Percentiles rank a stretch among this genome's conserved stretches.
These are phyloP conservation scores for Smittia aterrima DNA, from an alignment of 2,888 invertebrate species.

Conservation along the genomic window DNA sequence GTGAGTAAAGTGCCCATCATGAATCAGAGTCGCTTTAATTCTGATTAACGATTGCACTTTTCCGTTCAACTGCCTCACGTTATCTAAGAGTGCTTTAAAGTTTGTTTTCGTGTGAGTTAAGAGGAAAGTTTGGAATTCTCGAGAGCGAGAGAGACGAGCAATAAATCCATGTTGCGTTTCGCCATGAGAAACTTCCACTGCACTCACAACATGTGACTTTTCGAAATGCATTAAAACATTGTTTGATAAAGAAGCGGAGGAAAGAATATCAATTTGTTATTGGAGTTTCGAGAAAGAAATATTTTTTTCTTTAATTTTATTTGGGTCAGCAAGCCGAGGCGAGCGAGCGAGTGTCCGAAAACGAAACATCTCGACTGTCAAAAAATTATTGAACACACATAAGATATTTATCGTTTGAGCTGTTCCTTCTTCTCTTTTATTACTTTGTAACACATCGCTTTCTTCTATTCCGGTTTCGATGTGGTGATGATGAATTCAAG, in stretches of 20 bases:
- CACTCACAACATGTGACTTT: too few relatives aligned
- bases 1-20: slow-evolving; percentile 36
- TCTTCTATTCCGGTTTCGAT: not conserved
- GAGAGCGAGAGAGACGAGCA: too few relatives aligned
- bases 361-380: slow-evolving; percentile 3
- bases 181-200: too few relatives aligned
- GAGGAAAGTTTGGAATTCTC: too few relatives aligned
- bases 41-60: slow-evolving; percentile 39
- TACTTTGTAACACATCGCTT: slow-evolving; percentile 25
- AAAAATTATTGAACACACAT: slow-evolving; percentile 24
- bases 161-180: too few relatives aligned
- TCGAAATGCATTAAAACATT: slow-evolving; percentile 36
- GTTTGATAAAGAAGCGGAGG: not conserved
- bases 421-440: slow-evolving; percentile 4
- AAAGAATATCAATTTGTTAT: not conserved
- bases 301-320: not conserved
- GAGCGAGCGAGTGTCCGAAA: not conserved
- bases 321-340: slow-evolving; percentile 11
- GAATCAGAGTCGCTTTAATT: slow-evolving; percentile 15
- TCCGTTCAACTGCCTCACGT: slow-evolving; percentile 10
- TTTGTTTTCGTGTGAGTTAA: not conserved
- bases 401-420: not conserved
- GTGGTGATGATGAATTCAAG: not conserved
- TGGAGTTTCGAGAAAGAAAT: not conserved
- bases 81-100: slow-evolving; percentile 26